Evolutionary conservation across 2,888 invertebrate species (phyloP).

Genomic region (Busseola fusca): DNA sequence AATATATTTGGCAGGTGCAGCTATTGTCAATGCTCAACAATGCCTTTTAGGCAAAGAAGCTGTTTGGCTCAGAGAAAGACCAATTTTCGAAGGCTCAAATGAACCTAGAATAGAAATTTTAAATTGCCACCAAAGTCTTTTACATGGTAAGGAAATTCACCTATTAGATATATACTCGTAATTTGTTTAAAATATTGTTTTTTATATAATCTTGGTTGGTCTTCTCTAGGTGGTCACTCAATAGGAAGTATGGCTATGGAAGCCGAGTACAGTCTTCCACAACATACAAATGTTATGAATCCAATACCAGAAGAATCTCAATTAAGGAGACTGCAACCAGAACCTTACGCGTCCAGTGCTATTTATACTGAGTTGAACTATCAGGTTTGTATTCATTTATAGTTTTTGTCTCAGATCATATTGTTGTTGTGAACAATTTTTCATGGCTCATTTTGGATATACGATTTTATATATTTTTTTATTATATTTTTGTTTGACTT

Average conservation of each 20-base stretch:
- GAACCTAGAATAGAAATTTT: conserved; percentile 86
- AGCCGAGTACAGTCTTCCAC: conserved; percentile 85
- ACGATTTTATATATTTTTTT: not conserved
- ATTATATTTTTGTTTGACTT: conserved; percentile 29
- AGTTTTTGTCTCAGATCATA: not conserved
- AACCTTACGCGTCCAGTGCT: conserved; percentile 94
- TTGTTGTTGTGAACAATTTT: not conserved
- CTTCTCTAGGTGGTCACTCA: conserved; percentile 79
- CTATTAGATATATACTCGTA: not conserved
- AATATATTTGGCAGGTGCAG: conserved; percentile 70
- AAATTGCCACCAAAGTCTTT: conserved; percentile 83
- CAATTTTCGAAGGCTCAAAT: conserved; percentile 83
- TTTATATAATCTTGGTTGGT: not conserved
- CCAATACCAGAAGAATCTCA: conserved; percentile 80
- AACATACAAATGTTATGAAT: conserved; percentile 79
- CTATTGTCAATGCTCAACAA: conserved; percentile 84
- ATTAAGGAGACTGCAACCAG: conserved; percentile 84
- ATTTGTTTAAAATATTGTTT: not conserved
- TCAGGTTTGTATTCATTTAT: conserved; percentile 70
- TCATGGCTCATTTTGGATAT: not conserved
- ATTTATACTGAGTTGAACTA: conserved; percentile 87
- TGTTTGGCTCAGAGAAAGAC: conserved; percentile 84
- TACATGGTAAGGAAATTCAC: conserved; percentile 73
- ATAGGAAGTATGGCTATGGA: conserved; percentile 85
- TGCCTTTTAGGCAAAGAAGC: conserved; percentile 86